Percentiles rank a stretch among this genome's conserved stretches.
Evolutionary conservation across 2,888 invertebrate species (phyloP).

Genomic region (Drosophila monieri): DNA sequence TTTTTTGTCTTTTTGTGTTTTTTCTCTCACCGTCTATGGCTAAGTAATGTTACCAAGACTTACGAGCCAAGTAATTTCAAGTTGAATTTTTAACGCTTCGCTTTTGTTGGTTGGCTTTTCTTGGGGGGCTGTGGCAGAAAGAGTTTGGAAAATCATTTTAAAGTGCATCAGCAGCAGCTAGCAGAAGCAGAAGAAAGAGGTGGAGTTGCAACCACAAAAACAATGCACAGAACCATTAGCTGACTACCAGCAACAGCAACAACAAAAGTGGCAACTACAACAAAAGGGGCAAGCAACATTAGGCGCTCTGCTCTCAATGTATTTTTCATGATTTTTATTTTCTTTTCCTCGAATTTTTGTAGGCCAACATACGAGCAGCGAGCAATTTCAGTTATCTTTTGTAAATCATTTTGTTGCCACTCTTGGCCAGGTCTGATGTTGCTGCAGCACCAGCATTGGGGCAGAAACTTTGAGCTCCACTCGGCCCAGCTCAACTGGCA

Average conservation of each 20-base stretch:
- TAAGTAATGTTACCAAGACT: constrained; percentile 50
- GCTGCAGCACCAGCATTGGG: constrained; percentile 2
- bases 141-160: constrained; percentile 68
- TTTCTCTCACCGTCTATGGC: constrained; percentile 35
- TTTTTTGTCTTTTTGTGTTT: not conserved
- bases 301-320: constrained; percentile 64
- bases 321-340: constrained; percentile 70
- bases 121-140: constrained; percentile 39
- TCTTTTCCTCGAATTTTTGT: constrained; percentile 58
- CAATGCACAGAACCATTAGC: constrained; percentile 43
- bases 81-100: constrained; percentile 71
- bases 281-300: constrained; percentile 40
- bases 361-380: constrained; percentile 63
- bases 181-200: constrained; percentile 52
- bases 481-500: constrained; percentile 35
- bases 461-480: constrained; percentile 23
- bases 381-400: constrained; percentile 74
- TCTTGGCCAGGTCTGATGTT: constrained; percentile 53
- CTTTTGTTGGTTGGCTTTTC: constrained; percentile 48
- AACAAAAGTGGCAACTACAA: constrained; percentile 34
- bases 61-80: constrained; percentile 64
- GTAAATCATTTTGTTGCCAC: constrained; percentile 75
- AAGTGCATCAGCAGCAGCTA: constrained; percentile 58
- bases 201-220: constrained; percentile 56
- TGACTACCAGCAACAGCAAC: constrained; percentile 20